phyloP scores from a whole-genome alignment of 2,113 vertebrate genomes.

The Tyto alba region DNA sequence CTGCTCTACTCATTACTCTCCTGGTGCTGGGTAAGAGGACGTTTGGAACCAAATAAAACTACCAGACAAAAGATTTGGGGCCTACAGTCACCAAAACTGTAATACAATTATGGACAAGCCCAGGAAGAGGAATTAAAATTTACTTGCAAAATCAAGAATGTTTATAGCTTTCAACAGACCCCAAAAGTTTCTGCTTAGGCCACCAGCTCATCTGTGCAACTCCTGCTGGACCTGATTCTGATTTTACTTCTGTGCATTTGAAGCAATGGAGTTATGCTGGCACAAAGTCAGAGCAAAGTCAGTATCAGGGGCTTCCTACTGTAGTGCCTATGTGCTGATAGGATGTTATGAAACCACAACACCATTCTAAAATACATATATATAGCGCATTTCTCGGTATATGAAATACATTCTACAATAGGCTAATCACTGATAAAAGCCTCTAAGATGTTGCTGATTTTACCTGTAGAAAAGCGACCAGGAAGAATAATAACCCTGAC shows the following conservation, averaged over 20 bases:
- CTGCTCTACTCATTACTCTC: not conserved
- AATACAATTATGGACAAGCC: not conserved
- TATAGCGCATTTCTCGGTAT: not conserved
- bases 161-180: not conserved
- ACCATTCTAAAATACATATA: not conserved
- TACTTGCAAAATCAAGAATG: not conserved
- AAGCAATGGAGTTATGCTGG: not conserved
- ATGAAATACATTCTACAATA: not conserved
- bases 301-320: not conserved
- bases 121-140: not conserved
- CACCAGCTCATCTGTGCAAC: not conserved
- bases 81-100: not conserved
- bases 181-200: not conserved
- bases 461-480: not conserved
- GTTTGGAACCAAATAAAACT: not conserved
- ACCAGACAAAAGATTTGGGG: not conserved
- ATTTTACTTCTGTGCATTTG: not conserved
- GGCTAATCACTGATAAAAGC: conserved; percentile 27
- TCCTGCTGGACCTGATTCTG: not conserved
- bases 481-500: not conserved
- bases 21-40: not conserved
- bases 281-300: not conserved
- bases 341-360: conserved; percentile 31
- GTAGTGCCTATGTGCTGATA: not conserved
- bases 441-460: not conserved